Percentiles rank a stretch among this genome's conserved stretches.
phyloP scores from a whole-genome alignment of 1,140 invertebrate genomes.

The Argopecten irradians region DNA sequence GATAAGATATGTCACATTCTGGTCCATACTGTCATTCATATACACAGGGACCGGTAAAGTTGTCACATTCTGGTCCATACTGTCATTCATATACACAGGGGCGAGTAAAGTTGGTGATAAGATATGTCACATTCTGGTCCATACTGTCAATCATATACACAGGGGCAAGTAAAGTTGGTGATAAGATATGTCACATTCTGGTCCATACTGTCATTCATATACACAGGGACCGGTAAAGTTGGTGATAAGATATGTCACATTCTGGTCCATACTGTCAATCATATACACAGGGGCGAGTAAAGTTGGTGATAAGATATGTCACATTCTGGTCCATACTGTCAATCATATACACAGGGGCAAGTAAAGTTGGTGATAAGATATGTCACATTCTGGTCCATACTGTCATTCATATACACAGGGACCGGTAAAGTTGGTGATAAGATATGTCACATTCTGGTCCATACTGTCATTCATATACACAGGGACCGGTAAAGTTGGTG shows the following conservation, averaged over 20 bases:
- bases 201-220: too few relatives aligned
- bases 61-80: neutral
- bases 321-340: too few relatives aligned
- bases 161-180: slow-evolving; percentile 66
- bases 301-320: slow-evolving; percentile 45
- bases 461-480: too few relatives aligned
- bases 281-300: slow-evolving; percentile 71
- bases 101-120: slow-evolving; percentile 64
- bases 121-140: neutral
- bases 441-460: neutral
- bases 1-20: neutral
- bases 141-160: too few relatives aligned
- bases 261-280: too few relatives aligned
- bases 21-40: too few relatives aligned
- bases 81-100: too few relatives aligned
- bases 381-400: neutral
- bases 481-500: slow-evolving; percentile 66
- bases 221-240: slow-evolving; percentile 70
- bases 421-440: slow-evolving; percentile 64
- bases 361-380: slow-evolving; percentile 58
- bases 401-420: too few relatives aligned
- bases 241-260: neutral
- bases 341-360: slow-evolving; percentile 69
- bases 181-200: neutral
- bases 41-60: slow-evolving; percentile 71